These are phyloP conservation scores for Scarus forsteni DNA, from an alignment of 2,797 vertebrate species.

Conservation along the genomic window DNA sequence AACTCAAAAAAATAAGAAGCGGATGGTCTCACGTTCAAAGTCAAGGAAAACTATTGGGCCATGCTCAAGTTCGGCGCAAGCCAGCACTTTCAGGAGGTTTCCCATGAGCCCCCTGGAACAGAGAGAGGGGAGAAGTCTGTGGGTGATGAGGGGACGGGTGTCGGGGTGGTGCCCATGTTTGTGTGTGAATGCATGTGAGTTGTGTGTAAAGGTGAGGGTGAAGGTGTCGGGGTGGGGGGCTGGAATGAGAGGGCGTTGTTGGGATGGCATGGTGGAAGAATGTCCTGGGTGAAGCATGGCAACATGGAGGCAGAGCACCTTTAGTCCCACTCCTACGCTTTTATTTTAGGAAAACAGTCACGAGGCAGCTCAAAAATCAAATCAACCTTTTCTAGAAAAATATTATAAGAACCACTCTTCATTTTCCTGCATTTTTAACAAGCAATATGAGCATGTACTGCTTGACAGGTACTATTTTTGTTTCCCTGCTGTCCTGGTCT, in stretches of 20 bases:
- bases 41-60: conserved; percentile 98
- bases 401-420: too few relatives aligned
- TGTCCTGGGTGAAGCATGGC: conserved; percentile 75
- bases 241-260: conserved; percentile 59
- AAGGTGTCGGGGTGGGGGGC: conserved; percentile 48
- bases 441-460: too few relatives aligned
- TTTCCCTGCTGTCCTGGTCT: too few relatives aligned
- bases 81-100: conserved; percentile 97
- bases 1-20: conserved; percentile 81
- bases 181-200: conserved; percentile 54
- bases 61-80: conserved; percentile 97
- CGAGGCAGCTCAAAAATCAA: not conserved
- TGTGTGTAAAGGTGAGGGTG: conserved; percentile 37
- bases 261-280: conserved; percentile 65
- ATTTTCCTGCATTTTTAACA: too few relatives aligned
- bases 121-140: conserved; percentile 88
- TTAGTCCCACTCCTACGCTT: conserved; percentile 68
- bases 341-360: not conserved
- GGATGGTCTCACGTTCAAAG: conserved; percentile 96
- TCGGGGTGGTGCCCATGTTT: conserved; percentile 64
- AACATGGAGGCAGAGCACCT: conserved; percentile 71
- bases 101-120: conserved; percentile 97
- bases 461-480: too few relatives aligned
- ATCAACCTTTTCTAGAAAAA: too few relatives aligned
- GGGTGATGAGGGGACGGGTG: conserved; percentile 82